Conservation (phyloP, 2,888 invertebrate species). For the Idaea straminata region DNA sequence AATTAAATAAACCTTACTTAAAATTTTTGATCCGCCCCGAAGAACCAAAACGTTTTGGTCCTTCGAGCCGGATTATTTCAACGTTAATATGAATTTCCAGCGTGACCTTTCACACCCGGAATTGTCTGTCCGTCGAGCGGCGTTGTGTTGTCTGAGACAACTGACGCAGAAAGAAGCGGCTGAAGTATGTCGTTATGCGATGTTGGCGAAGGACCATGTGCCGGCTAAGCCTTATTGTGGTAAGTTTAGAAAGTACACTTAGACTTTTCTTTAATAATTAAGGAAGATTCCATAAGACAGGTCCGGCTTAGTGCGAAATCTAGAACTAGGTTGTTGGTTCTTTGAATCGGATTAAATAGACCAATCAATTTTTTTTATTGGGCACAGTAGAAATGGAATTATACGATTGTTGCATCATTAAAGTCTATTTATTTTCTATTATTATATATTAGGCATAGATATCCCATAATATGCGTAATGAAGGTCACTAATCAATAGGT, state of each 20-base stretch:
- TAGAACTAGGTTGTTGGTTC: too few species aligned
- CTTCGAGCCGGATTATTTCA: not conserved
- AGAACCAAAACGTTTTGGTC: not conserved
- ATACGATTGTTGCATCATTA: too few species aligned
- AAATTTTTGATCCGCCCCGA: not conserved
- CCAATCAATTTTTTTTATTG: too few species aligned
- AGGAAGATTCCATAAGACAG: too few species aligned
- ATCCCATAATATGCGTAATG: too few species aligned
- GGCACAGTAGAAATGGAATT: too few species aligned
- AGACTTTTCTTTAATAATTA: slow-evolving; percentile 5
- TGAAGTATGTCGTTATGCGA: slow-evolving; percentile 96
- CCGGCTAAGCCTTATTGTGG: slow-evolving; percentile 68
- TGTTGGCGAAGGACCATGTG: slow-evolving; percentile 73
- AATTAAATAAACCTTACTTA: not conserved
- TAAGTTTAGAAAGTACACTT: slow-evolving; percentile 27
- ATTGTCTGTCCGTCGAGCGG: slow-evolving; percentile 93
- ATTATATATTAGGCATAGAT: too few species aligned
- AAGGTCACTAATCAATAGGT: too few species aligned
- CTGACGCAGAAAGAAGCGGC: slow-evolving; percentile 97
- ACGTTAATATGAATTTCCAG: slow-evolving; percentile 61
- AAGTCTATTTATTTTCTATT: too few species aligned
- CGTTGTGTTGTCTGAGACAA: slow-evolving; percentile 96
- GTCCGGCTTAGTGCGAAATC: too few species aligned
- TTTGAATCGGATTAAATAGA: too few species aligned
- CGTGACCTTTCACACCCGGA: slow-evolving; percentile 93